Evolutionary conservation across 1,140 invertebrate genomes (phyloP), one percentile per base, ranked within the genome.

Genomic region (Apis cerana): DNA sequence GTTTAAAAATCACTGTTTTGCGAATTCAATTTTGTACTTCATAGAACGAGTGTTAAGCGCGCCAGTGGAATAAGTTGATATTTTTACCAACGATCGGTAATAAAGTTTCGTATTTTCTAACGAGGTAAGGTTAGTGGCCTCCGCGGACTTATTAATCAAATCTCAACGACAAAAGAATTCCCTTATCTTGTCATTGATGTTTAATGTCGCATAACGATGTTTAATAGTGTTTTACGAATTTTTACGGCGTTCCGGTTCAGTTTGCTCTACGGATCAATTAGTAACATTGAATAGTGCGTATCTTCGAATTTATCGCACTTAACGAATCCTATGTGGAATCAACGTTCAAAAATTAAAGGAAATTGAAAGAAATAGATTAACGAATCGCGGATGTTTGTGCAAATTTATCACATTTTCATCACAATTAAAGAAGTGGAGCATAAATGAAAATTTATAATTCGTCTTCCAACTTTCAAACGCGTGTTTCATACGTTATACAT

Each of bases 201-300:
- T 82, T 61, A 69, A 62, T 62, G 74, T 69, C 48, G 64, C 65
- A 11, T 21, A 43, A 69, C 23, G 21, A 56, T 13, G 52, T 50
- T 61, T 61, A 82, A 82, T 76, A 68, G 21, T 21, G 56, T 76
- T 76, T 62, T 77, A 71, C 52, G 61, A 21, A 56, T n/a, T 80
- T 65, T 77, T 62, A n/a, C 4, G 5, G 10, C 23, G 64, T 77
- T 62, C 48, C 64, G 80, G 43, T 59, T 69, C 43, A 62, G 11
- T 48, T 54, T 54, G 15, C n/a, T 0, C 27, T 48, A 23, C 21
- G 27, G 61, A 56, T 65, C 50, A 64, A 74, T 80, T 11, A n/a
- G 33, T 23, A 72, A 48, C 59, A 64, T 80, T 52, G 62, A 77
- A 64, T 77, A n/a, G 0, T 5, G 1, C 17, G 21, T 58, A 68